These are phyloP conservation scores for Reinhardtius hippoglossoides DNA, from an alignment of 2,113 vertebrate species.

Conservation along the genomic window DNA sequence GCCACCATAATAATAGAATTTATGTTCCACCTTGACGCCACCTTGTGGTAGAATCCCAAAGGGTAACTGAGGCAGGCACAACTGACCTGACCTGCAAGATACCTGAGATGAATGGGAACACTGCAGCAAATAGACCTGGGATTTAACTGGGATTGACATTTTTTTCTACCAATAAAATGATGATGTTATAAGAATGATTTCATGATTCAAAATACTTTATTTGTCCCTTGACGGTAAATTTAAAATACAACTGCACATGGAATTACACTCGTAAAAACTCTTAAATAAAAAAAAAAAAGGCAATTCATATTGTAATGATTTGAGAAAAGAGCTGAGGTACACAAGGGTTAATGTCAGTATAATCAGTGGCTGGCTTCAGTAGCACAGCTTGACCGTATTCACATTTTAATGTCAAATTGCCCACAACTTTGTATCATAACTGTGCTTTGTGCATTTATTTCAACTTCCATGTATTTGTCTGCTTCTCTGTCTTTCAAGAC, in stretches of 20 bases:
- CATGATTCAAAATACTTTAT: constrained; percentile 12
- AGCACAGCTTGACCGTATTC: no score
- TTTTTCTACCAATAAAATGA: background rate
- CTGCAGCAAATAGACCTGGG: background rate
- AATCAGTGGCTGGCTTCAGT: no score
- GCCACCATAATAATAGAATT: no score
- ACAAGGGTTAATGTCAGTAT: no score
- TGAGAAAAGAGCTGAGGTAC: no score
- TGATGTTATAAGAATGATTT: background rate
- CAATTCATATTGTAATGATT: no score
- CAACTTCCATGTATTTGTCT: background rate
- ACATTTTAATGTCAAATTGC: background rate
- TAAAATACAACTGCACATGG: background rate
- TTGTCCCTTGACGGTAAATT: background rate
- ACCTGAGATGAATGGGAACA: background rate
- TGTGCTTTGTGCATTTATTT: background rate
- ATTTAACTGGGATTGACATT: background rate
- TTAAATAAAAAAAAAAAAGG: background rate
- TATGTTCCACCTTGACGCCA: background rate
- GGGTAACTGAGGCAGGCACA: background rate
- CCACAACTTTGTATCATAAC: constrained; percentile 19
- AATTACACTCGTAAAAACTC: background rate
- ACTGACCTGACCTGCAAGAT: background rate
- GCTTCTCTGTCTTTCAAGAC: constrained; percentile 1
- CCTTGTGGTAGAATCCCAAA: background rate